These are phyloP conservation scores for Agapostemon virescens DNA, from an alignment of 2,888 invertebrate species.

Conservation along the genomic window DNA sequence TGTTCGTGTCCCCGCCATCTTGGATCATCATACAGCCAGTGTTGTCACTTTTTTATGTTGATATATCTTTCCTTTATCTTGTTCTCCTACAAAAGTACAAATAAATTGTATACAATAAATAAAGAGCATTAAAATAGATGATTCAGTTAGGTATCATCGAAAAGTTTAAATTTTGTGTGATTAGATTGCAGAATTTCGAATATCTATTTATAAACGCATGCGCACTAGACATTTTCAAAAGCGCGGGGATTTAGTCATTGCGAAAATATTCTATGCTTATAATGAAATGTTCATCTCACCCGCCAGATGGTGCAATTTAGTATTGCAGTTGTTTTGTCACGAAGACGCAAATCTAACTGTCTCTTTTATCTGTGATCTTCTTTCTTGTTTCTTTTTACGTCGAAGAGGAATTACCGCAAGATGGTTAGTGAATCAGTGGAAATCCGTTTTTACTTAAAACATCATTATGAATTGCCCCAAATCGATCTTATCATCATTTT, in stretches of 20 bases:
- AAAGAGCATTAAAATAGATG: too few species aligned
- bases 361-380: conserved; percentile 25
- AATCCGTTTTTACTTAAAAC: conserved; percentile 67
- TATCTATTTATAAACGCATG: not conserved
- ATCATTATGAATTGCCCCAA: conserved; percentile 49
- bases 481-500: conserved; percentile 2
- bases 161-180: too few species aligned
- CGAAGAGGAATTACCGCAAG: conserved; percentile 61
- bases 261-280: not conserved
- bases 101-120: too few species aligned
- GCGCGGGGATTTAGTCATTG: not conserved
- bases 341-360: not conserved
- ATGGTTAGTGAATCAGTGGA: conserved; percentile 71
- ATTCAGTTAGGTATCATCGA: too few species aligned
- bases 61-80: too few species aligned
- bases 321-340: not conserved
- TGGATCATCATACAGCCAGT: too few species aligned
- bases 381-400: conserved; percentile 59
- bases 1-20: too few species aligned
- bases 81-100: too few species aligned
- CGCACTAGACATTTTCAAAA: not conserved
- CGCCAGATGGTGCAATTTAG: not conserved
- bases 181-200: too few species aligned
- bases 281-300: not conserved
- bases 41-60: too few species aligned